Evolutionary conservation across 2,113 vertebrate species (phyloP).

Genomic region (Myiozetetes cayanensis): DNA sequence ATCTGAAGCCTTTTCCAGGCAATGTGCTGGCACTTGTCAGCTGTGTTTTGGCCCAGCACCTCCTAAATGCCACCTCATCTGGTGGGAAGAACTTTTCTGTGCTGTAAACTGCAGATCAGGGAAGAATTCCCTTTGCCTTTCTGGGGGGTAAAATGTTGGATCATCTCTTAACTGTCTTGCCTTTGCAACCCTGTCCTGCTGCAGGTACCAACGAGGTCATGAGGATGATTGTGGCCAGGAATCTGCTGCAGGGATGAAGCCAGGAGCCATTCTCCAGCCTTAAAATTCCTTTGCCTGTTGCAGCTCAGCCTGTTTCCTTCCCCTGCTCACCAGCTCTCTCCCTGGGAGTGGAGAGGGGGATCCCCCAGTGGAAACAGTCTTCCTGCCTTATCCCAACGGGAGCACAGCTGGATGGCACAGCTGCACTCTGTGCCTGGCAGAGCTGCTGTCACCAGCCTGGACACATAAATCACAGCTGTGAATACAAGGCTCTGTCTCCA

Average conservation of each 20-base stretch:
- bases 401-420: neutral
- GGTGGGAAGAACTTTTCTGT: neutral
- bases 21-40: neutral
- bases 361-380: neutral
- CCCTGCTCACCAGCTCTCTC: neutral
- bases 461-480: neutral
- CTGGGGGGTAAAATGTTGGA: fast-evolving
- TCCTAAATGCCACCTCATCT: neutral
- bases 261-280: neutral
- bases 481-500: neutral
- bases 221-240: conserved; percentile 91
- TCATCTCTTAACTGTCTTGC: neutral
- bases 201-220: conserved; percentile 96
- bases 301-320: neutral
- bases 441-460: neutral
- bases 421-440: neutral
- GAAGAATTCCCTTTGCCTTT: neutral
- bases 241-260: conserved; percentile 77
- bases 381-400: neutral
- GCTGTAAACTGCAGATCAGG: neutral
- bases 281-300: neutral
- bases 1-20: neutral
- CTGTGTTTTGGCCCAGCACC: neutral
- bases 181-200: neutral
- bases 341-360: neutral